A percentile compares a stretch with the other conserved stretches of the same genome.
phyloP scores from a whole-genome alignment of 2,888 invertebrate genomes.

The Arge pagana region DNA sequence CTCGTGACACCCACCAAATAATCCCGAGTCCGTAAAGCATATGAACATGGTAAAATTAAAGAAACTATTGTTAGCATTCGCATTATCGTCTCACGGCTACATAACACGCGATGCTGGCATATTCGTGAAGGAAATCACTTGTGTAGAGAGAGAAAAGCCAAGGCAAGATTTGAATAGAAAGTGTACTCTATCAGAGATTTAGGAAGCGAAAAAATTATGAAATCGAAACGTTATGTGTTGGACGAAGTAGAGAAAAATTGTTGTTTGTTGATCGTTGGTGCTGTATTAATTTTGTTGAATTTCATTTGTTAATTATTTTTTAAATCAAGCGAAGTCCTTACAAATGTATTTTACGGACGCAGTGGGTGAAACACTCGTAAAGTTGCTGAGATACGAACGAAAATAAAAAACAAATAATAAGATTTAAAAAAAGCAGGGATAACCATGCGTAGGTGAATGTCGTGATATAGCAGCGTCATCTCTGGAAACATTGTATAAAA shows the following conservation, averaged over 20 bases:
- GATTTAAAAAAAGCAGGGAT: conserved; percentile 29
- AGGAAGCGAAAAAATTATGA: not conserved
- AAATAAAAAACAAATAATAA: conserved; percentile 27
- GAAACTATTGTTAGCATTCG: too few species aligned
- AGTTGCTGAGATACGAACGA: conserved; percentile 16
- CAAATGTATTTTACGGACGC: conserved; percentile 33
- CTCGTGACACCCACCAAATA: conserved; percentile 39
- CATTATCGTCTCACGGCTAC: too few species aligned
- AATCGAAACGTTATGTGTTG: conserved; percentile 13
- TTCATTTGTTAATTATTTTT: conserved; percentile 29
- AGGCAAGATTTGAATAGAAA: conserved; percentile 13
- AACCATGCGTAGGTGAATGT: conserved; percentile 37
- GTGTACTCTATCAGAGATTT: conserved; percentile 10
- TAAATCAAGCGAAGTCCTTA: conserved; percentile 28
- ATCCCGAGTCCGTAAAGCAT: conserved; percentile 33
- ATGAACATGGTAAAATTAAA: conserved; percentile 7
- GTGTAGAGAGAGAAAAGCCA: not conserved
- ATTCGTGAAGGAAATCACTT: not conserved
- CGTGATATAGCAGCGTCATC: conserved; percentile 41
- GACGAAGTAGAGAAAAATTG: conserved; percentile 25
- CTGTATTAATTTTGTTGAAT: conserved; percentile 29
- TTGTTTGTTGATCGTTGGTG: conserved; percentile 33
- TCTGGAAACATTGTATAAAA: conserved; percentile 28
- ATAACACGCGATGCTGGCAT: too few species aligned
- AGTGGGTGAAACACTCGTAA: conserved; percentile 29